A percentile compares a stretch with the other conserved stretches of the same genome.
These are phyloP conservation scores for Chouioia cunea DNA, from an alignment of 2,888 invertebrate species.

Conservation along the genomic window DNA sequence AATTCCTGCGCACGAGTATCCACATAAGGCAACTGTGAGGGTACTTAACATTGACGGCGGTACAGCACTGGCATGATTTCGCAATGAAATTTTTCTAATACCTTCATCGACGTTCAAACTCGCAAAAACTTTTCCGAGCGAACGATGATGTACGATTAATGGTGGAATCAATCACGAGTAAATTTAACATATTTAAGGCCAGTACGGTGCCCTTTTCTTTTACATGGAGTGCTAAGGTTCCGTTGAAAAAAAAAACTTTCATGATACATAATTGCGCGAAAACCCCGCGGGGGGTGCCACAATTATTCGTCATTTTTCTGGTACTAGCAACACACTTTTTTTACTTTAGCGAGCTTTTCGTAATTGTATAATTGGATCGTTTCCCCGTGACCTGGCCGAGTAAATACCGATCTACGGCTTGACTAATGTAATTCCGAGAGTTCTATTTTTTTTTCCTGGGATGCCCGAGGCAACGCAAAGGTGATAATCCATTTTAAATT, in stretches of 20 bases:
- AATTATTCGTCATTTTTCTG: constrained; percentile 35
- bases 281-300: not conserved
- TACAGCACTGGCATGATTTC: no score
- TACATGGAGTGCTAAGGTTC: not conserved
- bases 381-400: constrained; percentile 16
- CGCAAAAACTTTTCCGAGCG: no score
- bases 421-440: constrained; percentile 9
- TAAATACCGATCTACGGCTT: constrained; percentile 7
- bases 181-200: no score
- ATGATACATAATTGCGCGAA: not conserved
- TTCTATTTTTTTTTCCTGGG: constrained; percentile 16
- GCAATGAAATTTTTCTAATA: no score
- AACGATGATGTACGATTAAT: no score
- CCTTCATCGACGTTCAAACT: no score
- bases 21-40: constrained; percentile 2
- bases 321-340: no score
- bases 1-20: constrained; percentile 1
- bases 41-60: no score
- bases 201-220: no score
- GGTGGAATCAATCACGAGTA: no score
- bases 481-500: not conserved
- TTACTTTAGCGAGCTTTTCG: constrained; percentile 12
- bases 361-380: constrained; percentile 41
- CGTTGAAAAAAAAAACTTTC: not conserved
- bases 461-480: not conserved